A percentile compares a stretch with the other conserved stretches of the same genome.
phyloP scores from a whole-genome alignment of 2,797 vertebrate species.

The Sternarchorhynchus goeldii region DNA sequence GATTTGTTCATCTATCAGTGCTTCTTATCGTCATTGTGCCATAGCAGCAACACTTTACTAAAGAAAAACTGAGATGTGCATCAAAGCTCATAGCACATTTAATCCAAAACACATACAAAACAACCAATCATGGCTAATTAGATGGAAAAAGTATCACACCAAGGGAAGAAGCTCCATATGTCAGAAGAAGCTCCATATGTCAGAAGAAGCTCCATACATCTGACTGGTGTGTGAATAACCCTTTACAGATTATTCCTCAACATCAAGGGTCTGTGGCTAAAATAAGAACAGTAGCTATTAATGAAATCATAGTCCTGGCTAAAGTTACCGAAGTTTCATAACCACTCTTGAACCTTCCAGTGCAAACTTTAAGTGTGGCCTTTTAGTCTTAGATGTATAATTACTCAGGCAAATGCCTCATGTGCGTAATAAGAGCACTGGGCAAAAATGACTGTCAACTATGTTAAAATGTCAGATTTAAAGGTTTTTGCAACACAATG shows the following conservation, averaged over 20 bases:
- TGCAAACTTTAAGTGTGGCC: conserved; percentile 24
- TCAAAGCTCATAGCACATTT: too few relatives aligned
- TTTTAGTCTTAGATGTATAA: conserved; percentile 45
- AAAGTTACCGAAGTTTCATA: not conserved
- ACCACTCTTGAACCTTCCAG: conserved; percentile 1
- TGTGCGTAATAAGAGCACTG: conserved; percentile 35
- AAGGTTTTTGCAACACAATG: conserved; percentile 41
- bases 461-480: conserved; percentile 49
- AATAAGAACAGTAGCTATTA: not conserved
- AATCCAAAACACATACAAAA: too few relatives aligned
- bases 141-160: too few relatives aligned
- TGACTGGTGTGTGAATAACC: too few relatives aligned
- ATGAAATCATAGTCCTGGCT: not conserved
- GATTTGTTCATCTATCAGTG: conserved; percentile 37
- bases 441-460: conserved; percentile 38
- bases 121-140: too few relatives aligned
- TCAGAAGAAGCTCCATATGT: too few relatives aligned
- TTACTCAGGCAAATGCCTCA: conserved; percentile 44
- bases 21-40: conserved; percentile 10
- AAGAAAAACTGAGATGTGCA: not conserved
- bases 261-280: not conserved
- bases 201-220: too few relatives aligned
- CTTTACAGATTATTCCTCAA: too few relatives aligned
- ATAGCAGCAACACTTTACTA: not conserved
- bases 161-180: too few relatives aligned